These are phyloP conservation scores for Meloe dianella DNA, from an alignment of 2,888 invertebrate genomes.

Conservation along the genomic window DNA sequence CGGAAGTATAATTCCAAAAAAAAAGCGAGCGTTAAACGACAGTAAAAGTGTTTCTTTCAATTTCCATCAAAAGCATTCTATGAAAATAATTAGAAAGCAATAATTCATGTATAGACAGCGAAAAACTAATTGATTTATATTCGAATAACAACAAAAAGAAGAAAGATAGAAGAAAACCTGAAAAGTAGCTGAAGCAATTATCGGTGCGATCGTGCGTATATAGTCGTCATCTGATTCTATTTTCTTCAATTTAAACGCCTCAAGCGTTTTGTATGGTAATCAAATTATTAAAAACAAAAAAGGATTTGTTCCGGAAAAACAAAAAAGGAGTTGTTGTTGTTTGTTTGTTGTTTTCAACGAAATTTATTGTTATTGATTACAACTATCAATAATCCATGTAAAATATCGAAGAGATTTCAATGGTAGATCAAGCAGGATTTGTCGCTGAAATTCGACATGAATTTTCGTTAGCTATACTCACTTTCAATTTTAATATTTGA, in stretches of 20 bases:
- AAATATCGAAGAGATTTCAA: background rate
- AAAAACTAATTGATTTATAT: background rate
- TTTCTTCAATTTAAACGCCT: background rate
- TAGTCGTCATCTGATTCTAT: background rate
- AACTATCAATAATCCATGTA: background rate
- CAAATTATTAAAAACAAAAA: too few relatives aligned
- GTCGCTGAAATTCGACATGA: background rate
- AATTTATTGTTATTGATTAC: too few relatives aligned
- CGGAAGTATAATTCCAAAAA: background rate
- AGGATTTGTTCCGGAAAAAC: background rate
- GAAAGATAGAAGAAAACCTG: too few relatives aligned
- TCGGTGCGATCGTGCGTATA: background rate
- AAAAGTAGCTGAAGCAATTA: background rate
- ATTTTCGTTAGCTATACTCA: background rate
- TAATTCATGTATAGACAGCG: background rate
- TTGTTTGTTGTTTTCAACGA: too few relatives aligned
- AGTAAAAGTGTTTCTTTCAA: background rate
- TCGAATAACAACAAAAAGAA: too few relatives aligned
- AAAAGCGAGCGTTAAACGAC: too few relatives aligned
- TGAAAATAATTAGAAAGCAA: background rate
- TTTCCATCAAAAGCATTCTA: background rate
- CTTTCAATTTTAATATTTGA: background rate
- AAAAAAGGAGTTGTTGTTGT: background rate
- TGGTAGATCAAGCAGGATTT: background rate
- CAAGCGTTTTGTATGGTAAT: background rate